These are phyloP conservation scores for Amniataba percoides DNA, from an alignment of 2,797 vertebrate species.

Conservation along the genomic window DNA sequence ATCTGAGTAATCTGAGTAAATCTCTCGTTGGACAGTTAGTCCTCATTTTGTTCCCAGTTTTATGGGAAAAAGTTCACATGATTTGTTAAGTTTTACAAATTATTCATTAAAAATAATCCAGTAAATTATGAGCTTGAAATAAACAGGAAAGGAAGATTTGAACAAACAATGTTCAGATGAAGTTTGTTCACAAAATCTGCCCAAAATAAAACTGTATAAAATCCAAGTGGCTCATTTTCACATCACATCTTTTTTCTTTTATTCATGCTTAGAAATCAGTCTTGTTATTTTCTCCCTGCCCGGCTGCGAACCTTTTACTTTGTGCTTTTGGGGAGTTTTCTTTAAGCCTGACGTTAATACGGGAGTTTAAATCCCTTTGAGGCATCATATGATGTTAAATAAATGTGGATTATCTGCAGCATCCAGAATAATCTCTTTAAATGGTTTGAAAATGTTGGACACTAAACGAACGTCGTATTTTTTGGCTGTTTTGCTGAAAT, in stretches of 20 bases:
- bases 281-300: background rate
- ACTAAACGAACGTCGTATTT: background rate
- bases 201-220: background rate
- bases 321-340: background rate
- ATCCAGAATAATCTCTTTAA: too few relatives aligned
- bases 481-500: too few relatives aligned
- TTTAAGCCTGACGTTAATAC: background rate
- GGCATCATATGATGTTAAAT: too few relatives aligned
- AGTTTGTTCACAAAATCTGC: background rate
- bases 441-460: background rate
- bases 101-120: too few relatives aligned
- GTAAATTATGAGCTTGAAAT: too few relatives aligned
- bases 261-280: background rate
- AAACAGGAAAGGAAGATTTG: too few relatives aligned
- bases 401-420: background rate
- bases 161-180: background rate
- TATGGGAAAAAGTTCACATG: background rate
- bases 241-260: background rate
- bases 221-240: background rate
- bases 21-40: background rate
- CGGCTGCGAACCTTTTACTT: background rate
- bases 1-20: background rate
- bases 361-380: background rate
- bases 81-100: too few relatives aligned
- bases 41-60: too few relatives aligned